Conservation (phyloP, 2,113 vertebrate genomes). For the Rhynchopsitta pachyrhyncha region DNA sequence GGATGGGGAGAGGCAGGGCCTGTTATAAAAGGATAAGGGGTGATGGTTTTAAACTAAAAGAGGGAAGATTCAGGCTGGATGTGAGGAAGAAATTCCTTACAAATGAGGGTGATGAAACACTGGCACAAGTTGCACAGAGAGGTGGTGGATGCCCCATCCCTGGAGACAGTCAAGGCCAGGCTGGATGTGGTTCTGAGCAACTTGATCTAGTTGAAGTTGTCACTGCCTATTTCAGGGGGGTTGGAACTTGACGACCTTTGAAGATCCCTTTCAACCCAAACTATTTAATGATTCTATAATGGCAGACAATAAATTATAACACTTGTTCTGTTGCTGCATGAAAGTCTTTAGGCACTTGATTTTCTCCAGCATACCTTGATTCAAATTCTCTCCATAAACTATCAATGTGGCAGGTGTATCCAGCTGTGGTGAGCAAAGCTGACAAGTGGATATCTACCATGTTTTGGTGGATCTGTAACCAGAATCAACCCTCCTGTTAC, state of each 20-base stretch:
- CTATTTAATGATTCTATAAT: not conserved
- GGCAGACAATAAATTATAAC: not conserved
- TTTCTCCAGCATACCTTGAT: not conserved
- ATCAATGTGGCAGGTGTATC: not conserved
- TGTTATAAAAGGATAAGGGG: not conserved
- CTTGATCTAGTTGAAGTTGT: not conserved
- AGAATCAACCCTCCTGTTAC: not conserved
- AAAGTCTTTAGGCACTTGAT: not conserved
- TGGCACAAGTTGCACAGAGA: not conserved
- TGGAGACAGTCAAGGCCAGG: not conserved
- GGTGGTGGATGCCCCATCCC: not conserved
- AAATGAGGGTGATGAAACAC: not conserved
- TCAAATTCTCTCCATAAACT: not conserved
- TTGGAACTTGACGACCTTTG: not conserved
- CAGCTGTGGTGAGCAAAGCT: not conserved
- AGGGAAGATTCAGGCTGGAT: not conserved
- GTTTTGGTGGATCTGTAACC: not conserved
- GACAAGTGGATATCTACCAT: not conserved
- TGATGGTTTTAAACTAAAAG: not conserved
- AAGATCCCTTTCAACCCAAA: not conserved
- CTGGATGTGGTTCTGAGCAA: not conserved
- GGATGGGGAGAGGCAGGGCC: not conserved
- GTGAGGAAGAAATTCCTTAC: not conserved
- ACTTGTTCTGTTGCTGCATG: not conserved
- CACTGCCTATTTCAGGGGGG: not conserved